phyloP scores from a whole-genome alignment of 2,888 invertebrate genomes.

The Petrolisthes cinctipes region DNA sequence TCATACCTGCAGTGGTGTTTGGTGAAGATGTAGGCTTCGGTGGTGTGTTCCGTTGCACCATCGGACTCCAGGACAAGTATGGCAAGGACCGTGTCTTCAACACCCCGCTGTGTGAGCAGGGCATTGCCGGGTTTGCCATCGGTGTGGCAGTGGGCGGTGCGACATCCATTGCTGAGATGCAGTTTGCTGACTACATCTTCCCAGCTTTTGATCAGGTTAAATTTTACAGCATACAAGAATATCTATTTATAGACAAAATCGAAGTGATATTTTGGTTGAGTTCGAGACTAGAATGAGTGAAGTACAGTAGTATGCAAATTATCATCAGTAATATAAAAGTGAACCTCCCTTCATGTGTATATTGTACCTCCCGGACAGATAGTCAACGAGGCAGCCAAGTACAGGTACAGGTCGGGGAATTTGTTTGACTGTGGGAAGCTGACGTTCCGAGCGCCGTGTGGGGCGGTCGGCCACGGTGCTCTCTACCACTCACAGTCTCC shows the following conservation, averaged over 20 bases:
- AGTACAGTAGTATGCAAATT: neutral
- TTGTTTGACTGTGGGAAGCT: slow-evolving; percentile 89
- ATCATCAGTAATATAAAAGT: neutral
- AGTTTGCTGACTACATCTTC: slow-evolving; percentile 99
- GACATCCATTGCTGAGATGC: slow-evolving; percentile 97
- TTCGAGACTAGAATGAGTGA: neutral
- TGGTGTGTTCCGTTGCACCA: slow-evolving; percentile 95
- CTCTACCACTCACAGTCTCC: slow-evolving; percentile 96
- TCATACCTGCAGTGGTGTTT: slow-evolving; percentile 77
- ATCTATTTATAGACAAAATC: too few species aligned
- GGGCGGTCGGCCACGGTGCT: slow-evolving; percentile 98
- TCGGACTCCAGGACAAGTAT: slow-evolving; percentile 92
- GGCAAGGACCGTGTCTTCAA: slow-evolving; percentile 96
- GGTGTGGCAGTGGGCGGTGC: slow-evolving; percentile 90
- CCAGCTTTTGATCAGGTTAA: slow-evolving; percentile 97
- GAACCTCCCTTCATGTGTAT: neutral
- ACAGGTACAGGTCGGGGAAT: slow-evolving; percentile 91
- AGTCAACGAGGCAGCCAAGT: slow-evolving; percentile 88
- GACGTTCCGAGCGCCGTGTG: slow-evolving; percentile 91
- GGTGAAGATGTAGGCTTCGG: slow-evolving; percentile 99
- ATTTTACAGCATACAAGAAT: neutral
- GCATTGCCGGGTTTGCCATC: slow-evolving; percentile 97
- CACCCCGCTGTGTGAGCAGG: slow-evolving; percentile 95
- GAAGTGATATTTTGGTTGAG: neutral
- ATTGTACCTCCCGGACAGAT: slow-evolving; percentile 69